phyloP scores from a whole-genome alignment of 2,888 invertebrate species.

The Phyllotreta striolata region DNA sequence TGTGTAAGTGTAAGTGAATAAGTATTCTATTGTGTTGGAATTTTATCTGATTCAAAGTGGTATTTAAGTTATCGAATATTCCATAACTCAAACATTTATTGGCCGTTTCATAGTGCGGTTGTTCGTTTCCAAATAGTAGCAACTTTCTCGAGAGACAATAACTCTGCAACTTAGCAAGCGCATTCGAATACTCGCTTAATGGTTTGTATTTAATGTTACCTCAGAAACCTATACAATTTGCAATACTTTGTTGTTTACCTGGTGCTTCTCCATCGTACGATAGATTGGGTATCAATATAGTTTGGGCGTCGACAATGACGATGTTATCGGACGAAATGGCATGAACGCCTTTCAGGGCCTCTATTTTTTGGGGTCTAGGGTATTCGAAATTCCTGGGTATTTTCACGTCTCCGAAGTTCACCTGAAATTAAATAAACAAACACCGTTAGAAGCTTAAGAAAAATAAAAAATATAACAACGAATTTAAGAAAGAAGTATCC shows the following conservation, averaged over 20 bases:
- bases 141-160: no score
- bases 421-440: slow-evolving; percentile 62
- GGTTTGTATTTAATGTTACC: background rate
- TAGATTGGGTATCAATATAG: slow-evolving; percentile 87
- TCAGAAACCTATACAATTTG: background rate
- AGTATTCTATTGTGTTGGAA: background rate
- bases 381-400: slow-evolving; percentile 81
- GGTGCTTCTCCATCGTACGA: slow-evolving; percentile 93
- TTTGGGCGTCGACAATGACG: slow-evolving; percentile 92
- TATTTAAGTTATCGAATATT: slow-evolving; percentile 16
- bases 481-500: slow-evolving; percentile 4
- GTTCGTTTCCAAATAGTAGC: no score
- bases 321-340: slow-evolving; percentile 85
- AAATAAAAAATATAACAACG: background rate
- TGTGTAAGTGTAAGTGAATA: background rate
- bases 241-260: slow-evolving; percentile 65
- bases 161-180: background rate
- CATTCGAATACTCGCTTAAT: background rate
- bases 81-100: slow-evolving; percentile 1
- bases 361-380: slow-evolving; percentile 84
- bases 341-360: slow-evolving; percentile 80
- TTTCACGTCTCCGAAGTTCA: slow-evolving; percentile 88
- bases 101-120: background rate
- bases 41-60: slow-evolving; percentile 4
- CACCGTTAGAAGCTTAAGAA: background rate